Evolutionary conservation across 2,888 invertebrate genomes (phyloP), one percentile per base, ranked within the genome.

Genomic region (Dinocampus coccinellae): DNA sequence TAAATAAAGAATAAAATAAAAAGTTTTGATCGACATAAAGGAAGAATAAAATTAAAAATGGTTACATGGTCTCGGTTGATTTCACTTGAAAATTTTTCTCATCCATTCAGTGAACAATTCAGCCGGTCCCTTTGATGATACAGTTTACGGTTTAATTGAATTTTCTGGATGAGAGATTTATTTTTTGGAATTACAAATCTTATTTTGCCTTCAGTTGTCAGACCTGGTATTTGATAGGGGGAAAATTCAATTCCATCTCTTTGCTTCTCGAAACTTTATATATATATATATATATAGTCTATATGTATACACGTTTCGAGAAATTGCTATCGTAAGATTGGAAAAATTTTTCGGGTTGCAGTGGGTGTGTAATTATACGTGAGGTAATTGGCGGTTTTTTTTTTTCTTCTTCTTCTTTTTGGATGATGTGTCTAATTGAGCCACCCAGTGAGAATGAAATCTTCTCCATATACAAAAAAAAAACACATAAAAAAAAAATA

Each of bases 61-160:
- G 11, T 57, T n/a, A n/a, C 11, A 24, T 55, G 13, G 55, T 55
- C 55, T 55, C 26, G 55, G 24, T 26, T 55, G 26, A 55, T 55
- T 55, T 55, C 55, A 55, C 55, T 24, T 26, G 26, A 55, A 26
- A 47, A 47, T 47, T 55, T 55, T 26, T 55, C 55, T 55, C 55
- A 47, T 47, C 20, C 16, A 16, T 47, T n/a, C 47, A 55, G 22
- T 24, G 55, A 24, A 24, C 55, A 26, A 55, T 55, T 55, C 24
- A 26, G 55, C 55, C 24, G 47, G 60, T 6, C n/a, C 33, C 70
- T 65, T 70, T 70, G 70, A 70, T 58, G 34, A 36, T 52, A 16
- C 10, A 64, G 47, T 70, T 58, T 36, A 70, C 64, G 65, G 58
- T 70, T 24, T 58, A 70, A 64, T 60, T 58, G 65, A 70, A 70